Percentiles rank a stretch among this genome's conserved stretches.
These are phyloP conservation scores for Plebejus argus DNA, from an alignment of 2,888 invertebrate species.

Conservation along the genomic window DNA sequence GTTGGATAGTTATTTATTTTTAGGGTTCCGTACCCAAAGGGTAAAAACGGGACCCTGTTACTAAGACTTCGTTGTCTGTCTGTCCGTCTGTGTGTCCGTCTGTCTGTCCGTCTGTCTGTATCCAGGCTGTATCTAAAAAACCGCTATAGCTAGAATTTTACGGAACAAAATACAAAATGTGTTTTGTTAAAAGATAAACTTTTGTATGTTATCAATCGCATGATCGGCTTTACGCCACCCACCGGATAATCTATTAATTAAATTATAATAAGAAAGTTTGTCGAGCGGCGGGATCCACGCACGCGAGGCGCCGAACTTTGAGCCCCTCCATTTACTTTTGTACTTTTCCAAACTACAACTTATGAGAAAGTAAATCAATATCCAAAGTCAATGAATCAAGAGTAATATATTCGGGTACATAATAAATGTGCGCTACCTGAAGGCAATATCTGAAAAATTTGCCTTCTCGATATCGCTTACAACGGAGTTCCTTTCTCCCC, in stretches of 20 bases:
- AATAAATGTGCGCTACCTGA: conserved; percentile 82
- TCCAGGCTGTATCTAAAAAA: no score
- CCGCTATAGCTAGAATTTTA: no score
- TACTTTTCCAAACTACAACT: conserved; percentile 71
- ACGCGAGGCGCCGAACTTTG: conserved; percentile 57
- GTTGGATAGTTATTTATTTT: no score
- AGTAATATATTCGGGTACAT: conserved; percentile 82
- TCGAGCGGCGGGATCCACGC: conserved; percentile 40
- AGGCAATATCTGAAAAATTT: conserved; percentile 82
- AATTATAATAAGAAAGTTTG: conserved; percentile 17
- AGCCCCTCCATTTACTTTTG: conserved; percentile 57
- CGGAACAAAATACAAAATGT: not conserved
- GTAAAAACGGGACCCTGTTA: no score
- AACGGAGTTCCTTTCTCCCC: conserved; percentile 81
- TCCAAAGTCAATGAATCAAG: conserved; percentile 81
- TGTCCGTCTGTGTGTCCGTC: no score
- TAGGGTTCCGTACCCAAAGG: no score
- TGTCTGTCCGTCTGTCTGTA: no score
- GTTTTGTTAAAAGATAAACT: not conserved
- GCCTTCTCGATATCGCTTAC: conserved; percentile 81
- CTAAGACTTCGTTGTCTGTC: no score
- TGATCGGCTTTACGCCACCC: not conserved
- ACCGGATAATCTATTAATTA: conserved; percentile 4
- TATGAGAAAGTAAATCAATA: conserved; percentile 81
- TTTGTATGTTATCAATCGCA: not conserved